Base-by-base conservation (phyloP, 2,888 invertebrate genomes). In the Papilio elwesi region DNA sequence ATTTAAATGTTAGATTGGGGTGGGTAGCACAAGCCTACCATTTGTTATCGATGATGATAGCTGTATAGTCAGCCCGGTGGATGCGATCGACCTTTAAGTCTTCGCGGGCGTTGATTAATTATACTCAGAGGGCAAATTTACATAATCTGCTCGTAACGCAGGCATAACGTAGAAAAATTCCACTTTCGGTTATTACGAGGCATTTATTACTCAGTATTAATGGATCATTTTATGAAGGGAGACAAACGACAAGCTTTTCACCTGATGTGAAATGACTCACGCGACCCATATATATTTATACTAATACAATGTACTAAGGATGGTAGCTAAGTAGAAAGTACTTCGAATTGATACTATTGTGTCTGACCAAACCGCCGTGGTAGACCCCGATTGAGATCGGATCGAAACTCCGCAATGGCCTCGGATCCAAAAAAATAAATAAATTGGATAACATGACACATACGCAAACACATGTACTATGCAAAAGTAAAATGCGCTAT, bases 91-190 rank as follows among this genome's bases (percentile, higher is more conserved):
- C 57, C 57, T 57, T 57, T 38, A 57, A 38, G 38, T 38, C 57
- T 57, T 55, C 7, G 57, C 36, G 38, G 8, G 57, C 38, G 57
- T 38, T 38, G 57, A 57, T 57, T 57, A 57, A 57, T 57, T 57
- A 57, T 13, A 57, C 38, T 57, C n/a, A 38, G 57, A 57, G 38
- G 57, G 57, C 38, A 57, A 57, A 57, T 57, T 57, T 57, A 57
- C 57, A 57, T 57, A 57, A 57, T 3, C 43, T 43, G 43, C 43
- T 43, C 57, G n/a, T 36, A 36, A 43, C 43, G 57, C 36, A 57
- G 57, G 57, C 38, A 57, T 38, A 26, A 59, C n/a, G 59, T 11
- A n/a, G 59, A 59, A 59, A 59, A 59, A 59, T 59, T 8, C n/a
- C 59, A 38, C 38, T 59, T 59, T 59, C 38, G 38, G 59, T 59